Evolutionary conservation across 2,113 vertebrate genomes (phyloP).

Genomic region (Tragelaphus strepsiceros): DNA sequence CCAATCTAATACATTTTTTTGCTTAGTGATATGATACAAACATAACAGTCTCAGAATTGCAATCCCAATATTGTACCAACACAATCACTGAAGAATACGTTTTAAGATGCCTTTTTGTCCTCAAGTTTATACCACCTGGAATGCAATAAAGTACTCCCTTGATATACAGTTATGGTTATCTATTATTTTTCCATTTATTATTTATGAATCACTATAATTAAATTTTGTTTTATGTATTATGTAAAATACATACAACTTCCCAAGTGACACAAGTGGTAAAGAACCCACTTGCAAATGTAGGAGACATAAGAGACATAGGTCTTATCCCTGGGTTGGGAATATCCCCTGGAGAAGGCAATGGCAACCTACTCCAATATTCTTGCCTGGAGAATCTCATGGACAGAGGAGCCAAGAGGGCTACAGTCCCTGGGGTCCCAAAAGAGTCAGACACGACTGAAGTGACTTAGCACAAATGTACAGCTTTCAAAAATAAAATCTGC

Average conservation of each 20-base stretch:
- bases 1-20: not conserved
- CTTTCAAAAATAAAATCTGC: not conserved
- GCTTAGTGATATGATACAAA: not conserved
- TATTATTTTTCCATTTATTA: not conserved
- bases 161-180: not conserved
- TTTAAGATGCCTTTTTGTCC: not conserved
- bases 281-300: not conserved
- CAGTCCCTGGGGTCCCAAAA: not conserved
- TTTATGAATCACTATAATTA: not conserved
- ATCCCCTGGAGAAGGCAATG: not conserved
- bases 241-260: not conserved
- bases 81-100: not conserved
- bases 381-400: not conserved
- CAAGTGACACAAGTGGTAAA: not conserved
- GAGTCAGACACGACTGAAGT: not conserved
- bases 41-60: not conserved
- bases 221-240: not conserved
- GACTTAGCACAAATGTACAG: not conserved
- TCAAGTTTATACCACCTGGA: not conserved
- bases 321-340: not conserved
- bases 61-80: not conserved
- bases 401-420: not conserved
- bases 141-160: not conserved
- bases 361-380: not conserved
- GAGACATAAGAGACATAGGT: not conserved